phyloP scores from a whole-genome alignment of 2,888 invertebrate genomes.

The Sepiola atlantica region DNA sequence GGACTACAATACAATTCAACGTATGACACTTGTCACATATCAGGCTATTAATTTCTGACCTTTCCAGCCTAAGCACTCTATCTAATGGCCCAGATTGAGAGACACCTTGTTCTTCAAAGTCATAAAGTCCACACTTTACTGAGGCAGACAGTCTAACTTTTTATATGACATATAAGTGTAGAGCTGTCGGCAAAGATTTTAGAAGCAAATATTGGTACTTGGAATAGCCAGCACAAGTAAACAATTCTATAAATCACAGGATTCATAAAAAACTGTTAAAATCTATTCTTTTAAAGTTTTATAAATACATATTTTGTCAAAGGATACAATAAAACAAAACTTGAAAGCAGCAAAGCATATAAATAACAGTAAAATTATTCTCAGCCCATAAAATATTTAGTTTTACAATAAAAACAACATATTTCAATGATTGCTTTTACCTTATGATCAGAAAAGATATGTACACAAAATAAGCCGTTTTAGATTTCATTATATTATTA shows the following conservation, averaged over 20 bases:
- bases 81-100: background rate
- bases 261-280: background rate
- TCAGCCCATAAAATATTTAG: too few species aligned
- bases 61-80: background rate
- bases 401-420: too few species aligned
- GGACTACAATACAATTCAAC: background rate
- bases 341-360: too few species aligned
- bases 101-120: background rate
- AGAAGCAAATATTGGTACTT: background rate
- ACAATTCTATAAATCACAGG: background rate
- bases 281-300: too few species aligned
- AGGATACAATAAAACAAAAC: too few species aligned
- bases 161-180: background rate
- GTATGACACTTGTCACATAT: conserved; percentile 32
- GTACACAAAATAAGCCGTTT: too few species aligned
- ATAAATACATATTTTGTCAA: too few species aligned
- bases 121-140: background rate
- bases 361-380: too few species aligned
- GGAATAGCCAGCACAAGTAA: background rate
- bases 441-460: too few species aligned
- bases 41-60: background rate
- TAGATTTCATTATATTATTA: too few species aligned
- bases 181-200: background rate
- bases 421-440: too few species aligned
- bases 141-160: background rate